Percentiles rank a stretch among this genome's conserved stretches.
Conservation (phyloP, 2,113 vertebrate genomes). For the Heterotilapia buettikoferi region DNA sequence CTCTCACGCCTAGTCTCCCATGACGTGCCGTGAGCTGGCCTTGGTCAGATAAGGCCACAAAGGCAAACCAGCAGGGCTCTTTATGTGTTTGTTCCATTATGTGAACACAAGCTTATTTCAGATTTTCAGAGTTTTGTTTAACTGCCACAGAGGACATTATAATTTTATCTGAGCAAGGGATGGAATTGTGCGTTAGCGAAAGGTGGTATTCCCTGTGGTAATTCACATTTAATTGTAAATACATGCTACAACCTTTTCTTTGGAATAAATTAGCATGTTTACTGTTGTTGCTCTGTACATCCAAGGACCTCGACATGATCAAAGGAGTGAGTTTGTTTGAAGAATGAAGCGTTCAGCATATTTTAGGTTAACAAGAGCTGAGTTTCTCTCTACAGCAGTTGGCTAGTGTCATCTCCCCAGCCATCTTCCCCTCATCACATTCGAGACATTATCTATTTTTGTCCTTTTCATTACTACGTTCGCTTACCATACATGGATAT, state of each 20-base stretch:
- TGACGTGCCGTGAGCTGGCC: constrained; percentile 41
- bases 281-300: constrained; percentile 56
- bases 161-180: constrained; percentile 27
- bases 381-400: constrained; percentile 34
- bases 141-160: constrained; percentile 23
- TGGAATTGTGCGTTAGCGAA: background rate
- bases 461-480: constrained; percentile 22
- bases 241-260: constrained; percentile 61
- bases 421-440: constrained; percentile 28
- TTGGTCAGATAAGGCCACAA: constrained; percentile 66
- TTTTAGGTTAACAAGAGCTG: constrained; percentile 66
- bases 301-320: constrained; percentile 60
- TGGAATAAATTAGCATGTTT: constrained; percentile 70
- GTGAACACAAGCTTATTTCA: constrained; percentile 39
- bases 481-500: constrained; percentile 14
- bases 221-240: constrained; percentile 68
- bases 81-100: constrained; percentile 62
- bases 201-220: constrained; percentile 39
- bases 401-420: constrained; percentile 23
- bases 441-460: constrained; percentile 39
- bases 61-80: constrained; percentile 51
- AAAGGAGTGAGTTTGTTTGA: constrained; percentile 68
- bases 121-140: constrained; percentile 25
- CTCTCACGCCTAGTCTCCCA: constrained; percentile 8
- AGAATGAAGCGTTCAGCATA: constrained; percentile 63